Evolutionary conservation across 2,888 invertebrate genomes (phyloP).

Genomic region (Hetaerina titia): DNA sequence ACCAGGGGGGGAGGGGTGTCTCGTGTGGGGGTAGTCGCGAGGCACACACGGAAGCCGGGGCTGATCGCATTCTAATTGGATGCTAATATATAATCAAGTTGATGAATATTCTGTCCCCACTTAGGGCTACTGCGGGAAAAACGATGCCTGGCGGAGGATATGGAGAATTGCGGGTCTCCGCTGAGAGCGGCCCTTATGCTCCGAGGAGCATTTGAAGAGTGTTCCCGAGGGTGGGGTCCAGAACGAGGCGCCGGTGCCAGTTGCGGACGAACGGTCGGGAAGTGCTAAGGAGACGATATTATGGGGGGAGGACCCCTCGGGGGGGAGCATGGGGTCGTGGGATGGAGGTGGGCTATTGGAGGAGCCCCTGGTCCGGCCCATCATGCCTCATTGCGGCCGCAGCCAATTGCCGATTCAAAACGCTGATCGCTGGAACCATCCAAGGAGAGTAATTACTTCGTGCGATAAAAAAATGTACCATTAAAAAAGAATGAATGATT

Average conservation of each 20-base stretch:
- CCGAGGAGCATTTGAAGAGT: not conserved
- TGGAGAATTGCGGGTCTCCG: no score
- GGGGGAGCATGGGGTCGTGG: no score
- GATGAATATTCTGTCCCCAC: constrained; percentile 5
- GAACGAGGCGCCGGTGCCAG: not conserved
- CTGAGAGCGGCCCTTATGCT: not conserved
- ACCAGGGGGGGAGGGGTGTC: no score
- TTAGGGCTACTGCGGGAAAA: not conserved
- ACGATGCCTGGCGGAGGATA: not conserved
- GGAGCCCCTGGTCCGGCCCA: no score
- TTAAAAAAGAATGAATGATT: no score
- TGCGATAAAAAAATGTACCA: no score
- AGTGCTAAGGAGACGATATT: not conserved
- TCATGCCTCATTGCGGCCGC: not conserved
- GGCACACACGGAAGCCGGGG: not conserved
- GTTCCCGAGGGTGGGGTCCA: not conserved
- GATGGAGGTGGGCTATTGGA: no score
- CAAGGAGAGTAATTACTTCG: no score
- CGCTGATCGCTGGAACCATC: not conserved
- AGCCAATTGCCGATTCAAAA: not conserved
- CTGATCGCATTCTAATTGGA: constrained; percentile 13
- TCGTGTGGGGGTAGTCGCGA: not conserved
- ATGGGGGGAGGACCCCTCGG: no score
- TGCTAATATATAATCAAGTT: constrained; percentile 32
- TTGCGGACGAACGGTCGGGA: not conserved